phyloP scores from a whole-genome alignment of 2,797 vertebrate species.

The Anguilla anguilla region DNA sequence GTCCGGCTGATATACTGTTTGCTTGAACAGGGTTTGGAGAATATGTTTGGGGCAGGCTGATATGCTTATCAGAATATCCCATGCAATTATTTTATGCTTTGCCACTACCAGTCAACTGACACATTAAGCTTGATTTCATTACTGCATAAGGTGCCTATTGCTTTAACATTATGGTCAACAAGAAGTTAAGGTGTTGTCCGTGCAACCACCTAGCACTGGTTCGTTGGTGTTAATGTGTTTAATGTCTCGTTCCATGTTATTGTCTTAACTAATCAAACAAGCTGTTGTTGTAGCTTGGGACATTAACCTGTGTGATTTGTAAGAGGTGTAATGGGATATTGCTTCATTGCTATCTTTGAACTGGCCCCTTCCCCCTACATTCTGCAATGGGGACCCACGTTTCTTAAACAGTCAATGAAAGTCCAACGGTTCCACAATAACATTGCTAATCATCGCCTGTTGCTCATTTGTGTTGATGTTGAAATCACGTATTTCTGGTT shows the following conservation, averaged over 20 bases:
- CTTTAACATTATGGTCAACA: constrained; percentile 19
- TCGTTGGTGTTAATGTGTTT: neutral
- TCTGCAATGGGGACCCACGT: too few species aligned
- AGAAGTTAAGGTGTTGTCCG: constrained; percentile 27
- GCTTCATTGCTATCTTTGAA: neutral
- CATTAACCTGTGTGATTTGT: constrained; percentile 27
- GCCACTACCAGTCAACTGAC: neutral
- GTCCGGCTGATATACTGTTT: neutral
- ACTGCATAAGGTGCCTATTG: neutral
- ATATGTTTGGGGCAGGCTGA: neutral
- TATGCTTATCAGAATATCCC: neutral
- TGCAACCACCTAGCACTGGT: neutral
- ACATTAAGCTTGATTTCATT: neutral
- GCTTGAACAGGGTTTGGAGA: too few species aligned
- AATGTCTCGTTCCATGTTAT: constrained; percentile 20
- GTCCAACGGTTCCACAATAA: neutral
- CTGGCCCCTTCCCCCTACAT: neutral
- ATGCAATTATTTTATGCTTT: neutral
- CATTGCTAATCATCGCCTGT: neutral
- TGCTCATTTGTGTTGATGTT: constrained; percentile 9
- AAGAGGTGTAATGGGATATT: neutral
- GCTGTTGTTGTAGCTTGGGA: constrained; percentile 15
- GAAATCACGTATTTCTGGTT: constrained; percentile 2
- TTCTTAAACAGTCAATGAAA: neutral
- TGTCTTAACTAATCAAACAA: neutral